Evolutionary conservation across 2,797 vertebrate genomes (phyloP), one percentile per base, ranked within the genome.

Genomic region (Esox masquinongy): DNA sequence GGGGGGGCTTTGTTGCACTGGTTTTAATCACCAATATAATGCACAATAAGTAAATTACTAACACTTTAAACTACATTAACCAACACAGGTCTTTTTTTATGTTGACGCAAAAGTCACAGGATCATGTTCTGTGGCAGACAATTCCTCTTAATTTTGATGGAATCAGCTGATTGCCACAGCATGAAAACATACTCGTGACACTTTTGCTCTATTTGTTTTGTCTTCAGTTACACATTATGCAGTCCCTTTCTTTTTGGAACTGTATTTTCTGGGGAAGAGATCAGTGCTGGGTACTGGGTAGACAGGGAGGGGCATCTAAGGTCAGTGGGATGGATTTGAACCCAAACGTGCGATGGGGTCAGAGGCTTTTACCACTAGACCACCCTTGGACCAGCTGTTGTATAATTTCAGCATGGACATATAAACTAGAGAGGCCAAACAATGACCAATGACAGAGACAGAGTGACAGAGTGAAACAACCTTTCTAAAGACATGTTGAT

Each of bases 111-210:
- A 66, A 17, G 47, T 26, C 68, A 70, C 49, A 50, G 22, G 51
- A 17, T 24, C 24, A 1, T 66, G 17, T 26, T 64, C 22, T 29
- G 16, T 53, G 49, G 15, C 7, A 31, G 63, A 16, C 22, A 70
- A 78, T 82, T 80, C 73, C 43, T 74, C 79, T 77, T 73, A 26
- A 16, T 39, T 39, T 26, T 12, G 16, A 29, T 31, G 29, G 22
- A 31, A 67, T 67, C 15, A 61, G 7, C 31, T 39, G 2, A 70
- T 34, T 24, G 50, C 63, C 74, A 83, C 75, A 79, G 26, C 11
- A 22, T 29, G 67, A 22, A 24, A 70, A 70, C 36, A 69, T 14
- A 11, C 43, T 47, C 16, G 34, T n/a, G 56, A 59, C 56, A 22
- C 6, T n/a, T 5, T 22, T 36, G 34, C 66, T 29, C 34, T 16